Base-by-base conservation (phyloP, 2,113 vertebrate genomes). In the Perognathus longimembris region DNA sequence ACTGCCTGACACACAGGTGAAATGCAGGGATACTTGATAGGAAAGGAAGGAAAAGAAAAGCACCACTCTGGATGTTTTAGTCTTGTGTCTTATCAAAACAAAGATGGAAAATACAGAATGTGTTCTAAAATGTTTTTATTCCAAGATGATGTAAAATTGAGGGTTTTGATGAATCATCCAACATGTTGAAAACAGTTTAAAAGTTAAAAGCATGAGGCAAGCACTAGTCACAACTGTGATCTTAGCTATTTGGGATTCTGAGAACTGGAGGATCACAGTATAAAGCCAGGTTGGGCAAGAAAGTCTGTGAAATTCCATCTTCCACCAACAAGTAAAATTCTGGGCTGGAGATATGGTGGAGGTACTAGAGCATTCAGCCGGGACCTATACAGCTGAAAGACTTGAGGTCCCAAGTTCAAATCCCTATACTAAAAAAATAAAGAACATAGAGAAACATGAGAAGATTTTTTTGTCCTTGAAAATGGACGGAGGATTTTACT, bases 111-210 rank as follows among this genome's bases (percentile, higher is more conserved):
- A 63, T 61, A 73, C 0, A 70, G 9, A 64, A 67, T 79, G 40
- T 96, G 40, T 83, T 90, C 40, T 74, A 17, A 80, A 64, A 22
- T 30, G 0, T 67, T 81, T 73, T 94, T 81, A 66, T 66, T 89
- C 32, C 5, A 34, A 79, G 63, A 54, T 21, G 1, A 84, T 74
- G 71, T 24, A 45, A 93, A 86, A 76, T n/a, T 20, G n/a, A 89
- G 15, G 59, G 38, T 0, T 91, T 70, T 91, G 74, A 38, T 70
- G 70, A 74, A 50, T 15, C 42, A 71, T 28, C 21, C n/a, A 63
- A 67, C 2, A 10, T 4, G 1, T 36, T 83, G 30, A 86, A 71
- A 73, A 38, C 36, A 18, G n/a, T 59, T 75, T 82, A 45, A 40
- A 80, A n/a, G 18, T 70, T 42, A 50, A 85, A 66, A 59, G 17